Evolutionary conservation across 2,888 invertebrate species (phyloP), one percentile per base, ranked within the genome.

Genomic region (Drosophila basisetae): DNA sequence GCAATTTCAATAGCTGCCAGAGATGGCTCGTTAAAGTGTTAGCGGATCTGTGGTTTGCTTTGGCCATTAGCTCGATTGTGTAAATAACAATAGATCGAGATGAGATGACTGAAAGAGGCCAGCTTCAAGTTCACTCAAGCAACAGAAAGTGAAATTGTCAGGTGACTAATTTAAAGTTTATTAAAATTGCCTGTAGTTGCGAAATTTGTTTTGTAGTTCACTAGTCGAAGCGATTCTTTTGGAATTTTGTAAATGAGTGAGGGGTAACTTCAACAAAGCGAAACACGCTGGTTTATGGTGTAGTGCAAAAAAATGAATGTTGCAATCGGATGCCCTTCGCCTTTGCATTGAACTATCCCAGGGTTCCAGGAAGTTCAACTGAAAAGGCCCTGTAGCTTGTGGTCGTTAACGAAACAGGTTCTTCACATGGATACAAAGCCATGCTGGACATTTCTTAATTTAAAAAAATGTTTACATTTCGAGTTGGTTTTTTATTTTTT

Each of bases 291-390:
- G 30, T 54, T 70, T 77, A 74, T 39, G 58, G 31, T 18, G 22
- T n/a, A 61, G n/a, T 61, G 58, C 39, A 58, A 37, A 73, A 68
- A 78, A 62, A 73, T 82, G 72, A 77, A 81, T 68, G 80, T 56
- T 49, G 59, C 47, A 63, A 63, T 68, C 49, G 22, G n/a, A 22
- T 79, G 82, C 59, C 89, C 84, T 88, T 87, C 84, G 84, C 75
- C 82, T 80, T 82, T 69, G 82, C 80, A 72, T 84, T 82, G 70
- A 62, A 52, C 67, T 60, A 70, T 61, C 59, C 71, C 83, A 87
- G 73, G 83, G 85, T 73, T 77, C 67, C 83, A 88, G 88, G 83
- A 83, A 83, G 83, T 84, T 49, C 53, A 66, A 47, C 16, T 25
- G 30, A 47, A 13, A 50, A 22, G 56, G 33, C 62, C 62, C 30